These are phyloP conservation scores for Chrysolina oricalcia DNA, from an alignment of 2,888 invertebrate genomes.

Conservation along the genomic window DNA sequence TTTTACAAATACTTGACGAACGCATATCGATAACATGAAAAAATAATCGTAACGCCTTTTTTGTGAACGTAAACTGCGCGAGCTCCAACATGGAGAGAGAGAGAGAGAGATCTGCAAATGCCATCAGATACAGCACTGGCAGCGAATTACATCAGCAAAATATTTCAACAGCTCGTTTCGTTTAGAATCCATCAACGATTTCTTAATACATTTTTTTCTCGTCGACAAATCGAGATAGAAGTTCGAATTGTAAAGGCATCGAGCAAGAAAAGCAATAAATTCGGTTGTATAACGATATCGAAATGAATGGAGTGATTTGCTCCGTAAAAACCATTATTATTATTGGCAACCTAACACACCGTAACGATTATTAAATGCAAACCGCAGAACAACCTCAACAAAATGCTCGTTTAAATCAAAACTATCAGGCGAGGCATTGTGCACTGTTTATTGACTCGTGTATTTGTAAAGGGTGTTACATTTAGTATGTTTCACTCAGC, in stretches of 20 bases:
- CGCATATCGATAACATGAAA: too few species aligned
- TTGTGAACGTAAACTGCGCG: too few species aligned
- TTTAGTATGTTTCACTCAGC: neutral
- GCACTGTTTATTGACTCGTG: neutral
- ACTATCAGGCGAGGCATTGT: neutral
- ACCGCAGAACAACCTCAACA: slow-evolving; percentile 56
- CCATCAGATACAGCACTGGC: too few species aligned
- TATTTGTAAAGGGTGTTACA: slow-evolving; percentile 1
- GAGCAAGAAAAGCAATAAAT: slow-evolving; percentile 39
- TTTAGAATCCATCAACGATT: slow-evolving; percentile 24
- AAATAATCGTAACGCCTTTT: too few species aligned
- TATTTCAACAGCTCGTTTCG: neutral
- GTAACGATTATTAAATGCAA: slow-evolving; percentile 56
- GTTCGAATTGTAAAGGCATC: neutral
- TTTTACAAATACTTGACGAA: too few species aligned
- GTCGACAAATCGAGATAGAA: slow-evolving; percentile 18
- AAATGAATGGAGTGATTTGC: slow-evolving; percentile 39
- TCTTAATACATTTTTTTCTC: slow-evolving; percentile 32
- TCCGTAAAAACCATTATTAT: slow-evolving; percentile 45
- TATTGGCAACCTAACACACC: slow-evolving; percentile 53
- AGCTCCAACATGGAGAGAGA: too few species aligned
- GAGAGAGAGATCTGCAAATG: too few species aligned
- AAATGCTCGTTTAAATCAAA: slow-evolving; percentile 37
- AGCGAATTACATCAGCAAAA: neutral
- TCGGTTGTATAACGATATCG: slow-evolving; percentile 47